Conservation (phyloP, 2,888 invertebrate species). For the Stenurella melanura region DNA sequence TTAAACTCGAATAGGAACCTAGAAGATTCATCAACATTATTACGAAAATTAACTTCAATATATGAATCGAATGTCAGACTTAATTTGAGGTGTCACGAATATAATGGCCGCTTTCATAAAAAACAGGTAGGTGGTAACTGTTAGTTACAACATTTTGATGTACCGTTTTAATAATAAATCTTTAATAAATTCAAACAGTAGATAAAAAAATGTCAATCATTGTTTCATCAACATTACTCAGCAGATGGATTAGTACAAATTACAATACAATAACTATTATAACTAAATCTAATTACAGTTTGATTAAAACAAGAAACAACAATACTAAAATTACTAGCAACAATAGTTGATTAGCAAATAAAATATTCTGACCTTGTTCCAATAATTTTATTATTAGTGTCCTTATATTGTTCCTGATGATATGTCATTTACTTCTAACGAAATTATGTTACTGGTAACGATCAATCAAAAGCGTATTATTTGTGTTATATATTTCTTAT, state of each 20-base stretch:
- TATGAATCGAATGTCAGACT: constrained; percentile 34
- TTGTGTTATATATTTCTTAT: constrained; percentile 15
- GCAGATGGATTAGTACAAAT: constrained; percentile 47
- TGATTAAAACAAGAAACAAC: constrained; percentile 47
- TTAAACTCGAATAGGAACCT: background rate
- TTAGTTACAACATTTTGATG: constrained; percentile 36
- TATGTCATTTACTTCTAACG: constrained; percentile 38
- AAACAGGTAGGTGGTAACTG: constrained; percentile 36
- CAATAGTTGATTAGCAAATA: constrained; percentile 62
- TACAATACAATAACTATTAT: constrained; percentile 51
- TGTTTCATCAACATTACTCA: constrained; percentile 56
- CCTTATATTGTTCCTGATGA: constrained; percentile 49
- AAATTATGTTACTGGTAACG: constrained; percentile 23
- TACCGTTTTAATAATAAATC: constrained; percentile 37
- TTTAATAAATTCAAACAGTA: constrained; percentile 41
- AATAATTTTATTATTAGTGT: constrained; percentile 56
- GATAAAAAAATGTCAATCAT: constrained; percentile 54
- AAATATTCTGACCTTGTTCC: constrained; percentile 60
- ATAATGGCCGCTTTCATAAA: constrained; percentile 39
- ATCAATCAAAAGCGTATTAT: constrained; percentile 28
- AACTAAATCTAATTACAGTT: constrained; percentile 41
- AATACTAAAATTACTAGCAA: constrained; percentile 52
- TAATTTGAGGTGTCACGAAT: constrained; percentile 34
- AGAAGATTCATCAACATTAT: constrained; percentile 25
- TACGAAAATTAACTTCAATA: constrained; percentile 22